Percentiles rank a stretch among this genome's conserved stretches.
Evolutionary conservation across 2,888 invertebrate species (phyloP).

Genomic region (Drosophila diplacantha): DNA sequence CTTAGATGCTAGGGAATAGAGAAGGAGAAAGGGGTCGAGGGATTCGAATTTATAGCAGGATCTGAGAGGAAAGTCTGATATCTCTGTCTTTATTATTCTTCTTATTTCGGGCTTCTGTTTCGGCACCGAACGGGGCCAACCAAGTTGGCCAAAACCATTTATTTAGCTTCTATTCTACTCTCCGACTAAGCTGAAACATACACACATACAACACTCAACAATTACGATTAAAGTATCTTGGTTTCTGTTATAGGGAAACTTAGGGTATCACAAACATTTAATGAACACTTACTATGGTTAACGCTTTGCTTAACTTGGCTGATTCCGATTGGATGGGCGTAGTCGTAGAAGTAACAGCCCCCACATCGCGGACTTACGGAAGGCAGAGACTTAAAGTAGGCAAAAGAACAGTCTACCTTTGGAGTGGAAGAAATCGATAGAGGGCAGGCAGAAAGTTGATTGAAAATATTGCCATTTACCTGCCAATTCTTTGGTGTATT

Average conservation of each 20-base stretch:
- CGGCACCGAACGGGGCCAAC: constrained; percentile 20
- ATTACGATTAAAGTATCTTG: constrained; percentile 18
- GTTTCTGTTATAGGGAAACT: constrained; percentile 8
- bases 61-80: constrained; percentile 37
- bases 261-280: constrained; percentile 60
- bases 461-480: background rate
- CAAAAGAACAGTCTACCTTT: constrained; percentile 4
- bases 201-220: constrained; percentile 32
- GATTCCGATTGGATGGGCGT: constrained; percentile 18
- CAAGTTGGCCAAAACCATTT: constrained; percentile 22
- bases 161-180: constrained; percentile 4
- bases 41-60: constrained; percentile 6
- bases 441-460: background rate
- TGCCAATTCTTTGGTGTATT: background rate
- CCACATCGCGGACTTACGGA: background rate
- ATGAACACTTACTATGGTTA: constrained; percentile 59
- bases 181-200: constrained; percentile 11
- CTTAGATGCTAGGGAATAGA: constrained; percentile 1
- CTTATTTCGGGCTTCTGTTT: constrained; percentile 1
- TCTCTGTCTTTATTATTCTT: constrained; percentile 19
- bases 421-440: background rate
- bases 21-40: background rate
- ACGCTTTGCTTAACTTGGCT: constrained; percentile 25
- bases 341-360: constrained; percentile 3
- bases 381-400: constrained; percentile 17